Evolutionary conservation across 1,140 invertebrate genomes (phyloP), one percentile per base, ranked within the genome.

Genomic region (Oryzaephilus surinamensis): DNA sequence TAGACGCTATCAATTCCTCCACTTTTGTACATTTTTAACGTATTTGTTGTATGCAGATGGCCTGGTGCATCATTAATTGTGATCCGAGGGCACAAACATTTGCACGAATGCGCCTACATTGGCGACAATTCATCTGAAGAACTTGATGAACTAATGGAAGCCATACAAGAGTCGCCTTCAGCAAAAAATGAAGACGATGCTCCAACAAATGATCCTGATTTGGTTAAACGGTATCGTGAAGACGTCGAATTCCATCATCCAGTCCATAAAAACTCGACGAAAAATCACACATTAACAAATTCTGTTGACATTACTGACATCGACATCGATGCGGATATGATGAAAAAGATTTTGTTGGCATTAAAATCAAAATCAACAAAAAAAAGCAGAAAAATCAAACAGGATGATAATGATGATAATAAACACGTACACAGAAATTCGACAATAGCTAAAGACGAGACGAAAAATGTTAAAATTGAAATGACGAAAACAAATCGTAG

Each of bases 51-150:
- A 35, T 57, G n/a, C 46, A 84, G 81, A 54, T 80, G 73, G 70
- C 78, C 79, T 6, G 81, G 81, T 5, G 79, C 79, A 2, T 81
- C 78, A 2, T 60, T 85, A 16, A 77, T 83, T 27, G 73, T 84
- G 51, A 79, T 86, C 21, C 68, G 77, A 50, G 81, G 82, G 0
- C 77, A 82, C 54, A 78, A 78, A 48, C 77, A 84, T 60, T 61
- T 86, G 0, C 75, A 81, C 50, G 76, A 82, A 43, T 86, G 82
- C 48, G 81, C 81, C 0, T 86, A 84, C 58, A 83, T 86, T 33
- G 82, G 82, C 2, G 79, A 84, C 48, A 73, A 81, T 49, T 81
- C 78, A 0, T 81, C 78, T 2, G 80, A 82, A 55, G 79, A 81
- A 48, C 38, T 77, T 5, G 76, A 81, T 13, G 77, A 81, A 48